A percentile compares a stretch with the other conserved stretches of the same genome.
Evolutionary conservation across 2,797 vertebrate species (phyloP).

Genomic region (Staurois parvus): DNA sequence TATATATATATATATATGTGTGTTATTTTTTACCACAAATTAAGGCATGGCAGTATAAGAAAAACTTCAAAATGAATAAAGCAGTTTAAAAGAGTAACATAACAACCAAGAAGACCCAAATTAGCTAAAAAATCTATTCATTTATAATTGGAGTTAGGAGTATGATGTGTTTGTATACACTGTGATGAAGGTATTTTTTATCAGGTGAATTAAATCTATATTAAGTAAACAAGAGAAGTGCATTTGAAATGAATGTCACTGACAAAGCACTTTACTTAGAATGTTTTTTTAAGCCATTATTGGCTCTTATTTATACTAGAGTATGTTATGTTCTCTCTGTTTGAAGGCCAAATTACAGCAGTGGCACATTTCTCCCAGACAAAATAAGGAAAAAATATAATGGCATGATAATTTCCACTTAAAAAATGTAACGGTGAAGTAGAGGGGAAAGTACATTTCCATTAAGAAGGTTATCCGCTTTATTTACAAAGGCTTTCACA

Average conservation of each 20-base stretch:
- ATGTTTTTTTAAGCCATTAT: slow-evolving; percentile 19
- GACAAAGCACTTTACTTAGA: slow-evolving; percentile 20
- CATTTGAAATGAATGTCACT: slow-evolving; percentile 21
- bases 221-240: slow-evolving; percentile 23
- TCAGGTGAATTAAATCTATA: slow-evolving; percentile 30
- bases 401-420: slow-evolving; percentile 48
- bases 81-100: neutral
- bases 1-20: too few species aligned
- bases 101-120: neutral
- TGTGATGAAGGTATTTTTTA: neutral
- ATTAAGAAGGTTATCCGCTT: slow-evolving; percentile 44
- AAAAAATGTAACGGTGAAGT: slow-evolving; percentile 37
- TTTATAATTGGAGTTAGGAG: neutral
- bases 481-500: slow-evolving; percentile 45
- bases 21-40: neutral
- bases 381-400: slow-evolving; percentile 42
- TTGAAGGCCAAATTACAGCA: slow-evolving; percentile 53
- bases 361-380: slow-evolving; percentile 31
- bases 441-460: slow-evolving; percentile 47
- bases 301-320: slow-evolving; percentile 21
- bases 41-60: neutral
- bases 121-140: neutral
- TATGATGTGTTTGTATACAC: neutral
- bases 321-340: slow-evolving; percentile 32
- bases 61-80: neutral